A percentile compares a stretch with the other conserved stretches of the same genome.
Evolutionary conservation across 2,888 invertebrate species (phyloP).

Genomic region (Phortica magna): DNA sequence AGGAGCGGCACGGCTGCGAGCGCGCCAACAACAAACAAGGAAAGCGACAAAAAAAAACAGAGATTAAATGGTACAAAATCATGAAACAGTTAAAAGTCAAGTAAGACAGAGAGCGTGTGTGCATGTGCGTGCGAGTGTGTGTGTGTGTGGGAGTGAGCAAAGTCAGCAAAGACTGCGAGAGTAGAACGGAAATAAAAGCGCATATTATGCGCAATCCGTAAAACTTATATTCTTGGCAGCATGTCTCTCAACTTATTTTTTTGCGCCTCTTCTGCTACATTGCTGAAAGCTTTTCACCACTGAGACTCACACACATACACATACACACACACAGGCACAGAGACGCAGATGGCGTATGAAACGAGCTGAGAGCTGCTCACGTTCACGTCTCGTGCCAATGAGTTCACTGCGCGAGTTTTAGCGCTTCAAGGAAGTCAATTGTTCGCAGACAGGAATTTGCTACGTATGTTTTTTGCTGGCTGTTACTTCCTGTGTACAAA

Average conservation of each 20-base stretch:
- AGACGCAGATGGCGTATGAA: slow-evolving; percentile 21
- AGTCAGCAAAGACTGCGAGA: neutral
- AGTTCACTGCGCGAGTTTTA: slow-evolving; percentile 39
- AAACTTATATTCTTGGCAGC: neutral
- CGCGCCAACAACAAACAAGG: slow-evolving; percentile 8
- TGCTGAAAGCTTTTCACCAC: slow-evolving; percentile 14
- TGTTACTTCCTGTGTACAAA: slow-evolving; percentile 62
- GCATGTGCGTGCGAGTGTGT: slow-evolving; percentile 32
- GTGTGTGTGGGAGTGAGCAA: neutral
- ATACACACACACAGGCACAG: slow-evolving; percentile 21
- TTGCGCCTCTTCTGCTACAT: neutral
- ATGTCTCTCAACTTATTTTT: neutral
- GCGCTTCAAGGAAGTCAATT: slow-evolving; percentile 71
- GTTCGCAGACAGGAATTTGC: slow-evolving; percentile 67
- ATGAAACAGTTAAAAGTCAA: slow-evolving; percentile 20
- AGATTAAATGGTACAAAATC: neutral
- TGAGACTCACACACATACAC: neutral
- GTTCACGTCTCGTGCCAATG: slow-evolving; percentile 19
- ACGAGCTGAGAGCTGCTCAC: neutral
- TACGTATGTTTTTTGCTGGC: slow-evolving; percentile 51
- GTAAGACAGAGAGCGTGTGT: neutral
- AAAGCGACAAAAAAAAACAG: neutral
- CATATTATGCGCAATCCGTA: slow-evolving; percentile 14
- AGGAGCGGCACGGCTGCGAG: neutral
- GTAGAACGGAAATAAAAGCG: slow-evolving; percentile 13